phyloP scores from a whole-genome alignment of 2,888 invertebrate genomes.

The Sphinx pinastri region DNA sequence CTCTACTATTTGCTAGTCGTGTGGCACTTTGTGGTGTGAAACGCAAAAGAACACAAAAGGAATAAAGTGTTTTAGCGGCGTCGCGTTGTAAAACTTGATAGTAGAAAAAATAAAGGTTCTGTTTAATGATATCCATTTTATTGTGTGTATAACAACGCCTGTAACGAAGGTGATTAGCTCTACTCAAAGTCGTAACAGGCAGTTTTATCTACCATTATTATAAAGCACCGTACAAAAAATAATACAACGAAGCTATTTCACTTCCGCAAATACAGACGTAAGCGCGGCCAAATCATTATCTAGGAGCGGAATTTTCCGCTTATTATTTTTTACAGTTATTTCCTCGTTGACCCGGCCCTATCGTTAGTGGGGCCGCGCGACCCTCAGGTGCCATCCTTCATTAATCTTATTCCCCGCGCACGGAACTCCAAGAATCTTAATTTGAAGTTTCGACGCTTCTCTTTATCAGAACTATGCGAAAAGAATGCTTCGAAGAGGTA shows the following conservation, averaged over 20 bases:
- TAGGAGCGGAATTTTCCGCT: slow-evolving; percentile 49
- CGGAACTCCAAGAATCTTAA: slow-evolving; percentile 83
- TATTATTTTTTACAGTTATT: slow-evolving; percentile 71
- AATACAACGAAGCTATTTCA: no score
- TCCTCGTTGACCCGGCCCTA: slow-evolving; percentile 60
- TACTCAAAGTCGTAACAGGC: not conserved
- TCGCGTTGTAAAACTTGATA: not conserved
- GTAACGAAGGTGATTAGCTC: not conserved
- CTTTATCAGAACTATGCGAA: slow-evolving; percentile 81
- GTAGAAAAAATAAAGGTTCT: not conserved
- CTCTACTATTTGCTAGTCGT: not conserved
- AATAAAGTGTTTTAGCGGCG: not conserved
- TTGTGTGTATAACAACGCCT: not conserved
- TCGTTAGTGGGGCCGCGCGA: slow-evolving; percentile 62
- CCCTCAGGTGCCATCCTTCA: slow-evolving; percentile 80
- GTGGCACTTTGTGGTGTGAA: not conserved
- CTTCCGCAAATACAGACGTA: not conserved
- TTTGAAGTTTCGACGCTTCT: slow-evolving; percentile 82
- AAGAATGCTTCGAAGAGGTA: slow-evolving; percentile 74
- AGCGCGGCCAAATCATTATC: slow-evolving; percentile 24
- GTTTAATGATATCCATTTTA: no score
- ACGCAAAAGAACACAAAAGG: not conserved
- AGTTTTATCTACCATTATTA: not conserved
- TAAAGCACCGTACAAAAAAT: not conserved
- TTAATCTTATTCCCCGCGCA: slow-evolving; percentile 78